Percentiles rank a stretch among this genome's conserved stretches.
Conservation (phyloP, 1,140 invertebrate genomes). For the Spodoptera frugiperda region DNA sequence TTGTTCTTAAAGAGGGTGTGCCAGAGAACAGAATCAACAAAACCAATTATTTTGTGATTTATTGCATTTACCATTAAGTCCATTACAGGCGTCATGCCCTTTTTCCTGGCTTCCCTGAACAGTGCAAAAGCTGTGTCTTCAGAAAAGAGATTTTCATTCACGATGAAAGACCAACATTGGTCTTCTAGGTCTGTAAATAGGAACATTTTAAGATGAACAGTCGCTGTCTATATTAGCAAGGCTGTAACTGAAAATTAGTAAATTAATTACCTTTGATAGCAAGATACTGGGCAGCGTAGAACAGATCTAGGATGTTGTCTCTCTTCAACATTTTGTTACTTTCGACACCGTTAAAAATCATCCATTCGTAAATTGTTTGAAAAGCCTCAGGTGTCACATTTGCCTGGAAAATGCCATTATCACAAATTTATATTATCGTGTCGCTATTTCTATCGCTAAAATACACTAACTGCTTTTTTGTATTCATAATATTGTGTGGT, state of each 20-base stretch:
- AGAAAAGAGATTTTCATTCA: conserved; percentile 89
- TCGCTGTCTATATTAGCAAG: conserved; percentile 53
- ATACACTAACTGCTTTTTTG: too few species aligned
- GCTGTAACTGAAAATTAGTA: not conserved
- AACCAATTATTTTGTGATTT: too few species aligned
- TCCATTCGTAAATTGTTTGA: conserved; percentile 91
- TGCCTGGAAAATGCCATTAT: conserved; percentile 70
- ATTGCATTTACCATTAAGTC: conserved; percentile 88
- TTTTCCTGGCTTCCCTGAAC: conserved; percentile 87
- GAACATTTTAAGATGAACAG: not conserved
- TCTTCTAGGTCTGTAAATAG: conserved; percentile 88
- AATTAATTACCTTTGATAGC: conserved; percentile 87
- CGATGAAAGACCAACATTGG: conserved; percentile 91
- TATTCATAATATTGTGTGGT: too few species aligned
- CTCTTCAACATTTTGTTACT: conserved; percentile 87
- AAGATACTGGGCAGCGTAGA: conserved; percentile 89
- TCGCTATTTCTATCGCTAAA: too few species aligned
- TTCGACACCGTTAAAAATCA: conserved; percentile 88
- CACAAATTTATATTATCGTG: too few species aligned
- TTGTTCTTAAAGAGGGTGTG: too few species aligned
- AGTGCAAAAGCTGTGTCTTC: conserved; percentile 90
- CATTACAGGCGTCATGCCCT: conserved; percentile 87
- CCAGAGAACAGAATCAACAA: too few species aligned
- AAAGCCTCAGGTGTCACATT: conserved; percentile 88
- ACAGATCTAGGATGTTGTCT: conserved; percentile 90